These are phyloP conservation scores for Petaurus breviceps DNA, from an alignment of 2,113 vertebrate species.

Conservation along the genomic window DNA sequence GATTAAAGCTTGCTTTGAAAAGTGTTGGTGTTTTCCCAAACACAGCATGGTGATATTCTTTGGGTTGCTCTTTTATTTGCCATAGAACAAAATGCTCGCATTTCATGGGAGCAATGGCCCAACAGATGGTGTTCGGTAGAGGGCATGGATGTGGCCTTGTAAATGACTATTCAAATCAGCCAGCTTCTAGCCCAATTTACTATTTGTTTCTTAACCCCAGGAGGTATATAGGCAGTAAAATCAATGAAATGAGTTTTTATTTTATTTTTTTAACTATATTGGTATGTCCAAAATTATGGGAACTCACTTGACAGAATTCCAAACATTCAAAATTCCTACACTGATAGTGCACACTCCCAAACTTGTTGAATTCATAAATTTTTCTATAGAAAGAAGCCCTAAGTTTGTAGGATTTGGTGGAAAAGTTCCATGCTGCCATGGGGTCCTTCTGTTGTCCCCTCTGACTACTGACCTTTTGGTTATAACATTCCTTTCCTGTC, in stretches of 20 bases:
- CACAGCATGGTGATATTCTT: constrained; percentile 75
- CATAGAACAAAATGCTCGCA: constrained; percentile 76
- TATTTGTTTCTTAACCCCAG: constrained; percentile 74
- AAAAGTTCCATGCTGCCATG: not conserved
- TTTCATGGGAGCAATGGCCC: constrained; percentile 78
- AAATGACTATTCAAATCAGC: constrained; percentile 74
- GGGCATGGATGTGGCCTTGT: constrained; percentile 73
- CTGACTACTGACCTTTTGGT: not conserved
- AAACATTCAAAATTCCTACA: not conserved
- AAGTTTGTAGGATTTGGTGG: constrained; percentile 28
- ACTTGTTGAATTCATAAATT: constrained; percentile 31
- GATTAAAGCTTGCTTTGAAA: constrained; percentile 76
- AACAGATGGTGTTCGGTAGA: constrained; percentile 78
- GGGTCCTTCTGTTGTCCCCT: not conserved
- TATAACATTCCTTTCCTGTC: not conserved
- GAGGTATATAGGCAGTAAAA: constrained; percentile 74
- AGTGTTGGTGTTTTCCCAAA: constrained; percentile 76
- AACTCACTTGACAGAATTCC: constrained; percentile 20
- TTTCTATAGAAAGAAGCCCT: constrained; percentile 9
- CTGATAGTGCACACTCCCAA: not conserved
- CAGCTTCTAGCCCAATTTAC: constrained; percentile 68
- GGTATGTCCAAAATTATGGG: constrained; percentile 28
- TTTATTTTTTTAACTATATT: constrained; percentile 55
- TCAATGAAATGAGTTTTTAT: constrained; percentile 52
- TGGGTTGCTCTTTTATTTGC: constrained; percentile 77